A percentile compares a stretch with the other conserved stretches of the same genome.
These are phyloP conservation scores for Prinia subflava DNA, from an alignment of 2,113 vertebrate genomes.

Conservation along the genomic window DNA sequence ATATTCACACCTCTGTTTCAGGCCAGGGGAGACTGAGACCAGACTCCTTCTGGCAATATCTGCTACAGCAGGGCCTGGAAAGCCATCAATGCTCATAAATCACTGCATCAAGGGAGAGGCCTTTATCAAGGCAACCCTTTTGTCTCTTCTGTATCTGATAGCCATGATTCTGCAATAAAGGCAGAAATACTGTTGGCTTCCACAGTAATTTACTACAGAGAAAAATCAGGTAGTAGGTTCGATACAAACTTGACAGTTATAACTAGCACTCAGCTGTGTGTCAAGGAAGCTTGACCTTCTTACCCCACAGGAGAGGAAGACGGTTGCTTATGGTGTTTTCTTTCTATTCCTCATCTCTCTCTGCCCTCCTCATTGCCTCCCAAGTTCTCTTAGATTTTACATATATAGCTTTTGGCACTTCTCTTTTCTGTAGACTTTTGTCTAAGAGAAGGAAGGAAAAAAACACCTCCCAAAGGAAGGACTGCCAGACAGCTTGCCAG, in stretches of 20 bases:
- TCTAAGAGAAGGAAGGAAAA: not conserved
- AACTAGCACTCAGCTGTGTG: not conserved
- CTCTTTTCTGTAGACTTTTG: not conserved
- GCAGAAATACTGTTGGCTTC: slow-evolving; percentile 4
- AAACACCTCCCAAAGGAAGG: not conserved
- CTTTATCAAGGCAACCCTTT: not conserved
- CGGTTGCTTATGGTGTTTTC: not conserved
- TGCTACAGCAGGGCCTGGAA: slow-evolving; percentile 40
- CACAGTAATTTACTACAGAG: slow-evolving; percentile 3
- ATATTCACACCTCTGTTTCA: slow-evolving; percentile 28
- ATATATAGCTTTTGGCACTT: not conserved
- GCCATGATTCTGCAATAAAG: not conserved
- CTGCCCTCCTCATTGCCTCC: not conserved
- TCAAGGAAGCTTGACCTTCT: not conserved
- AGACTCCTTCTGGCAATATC: not conserved
- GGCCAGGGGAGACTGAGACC: slow-evolving; percentile 5
- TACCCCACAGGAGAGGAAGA: not conserved
- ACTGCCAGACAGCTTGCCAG: not conserved
- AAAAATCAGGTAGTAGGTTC: not conserved
- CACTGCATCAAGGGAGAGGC: not conserved
- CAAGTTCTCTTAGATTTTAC: not conserved
- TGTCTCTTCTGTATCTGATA: not conserved
- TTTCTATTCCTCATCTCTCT: not conserved
- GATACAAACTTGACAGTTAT: not conserved
- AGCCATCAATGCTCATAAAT: slow-evolving; percentile 32